These are phyloP conservation scores for Sylvia atricapilla DNA, from an alignment of 2,113 vertebrate genomes.

Conservation along the genomic window DNA sequence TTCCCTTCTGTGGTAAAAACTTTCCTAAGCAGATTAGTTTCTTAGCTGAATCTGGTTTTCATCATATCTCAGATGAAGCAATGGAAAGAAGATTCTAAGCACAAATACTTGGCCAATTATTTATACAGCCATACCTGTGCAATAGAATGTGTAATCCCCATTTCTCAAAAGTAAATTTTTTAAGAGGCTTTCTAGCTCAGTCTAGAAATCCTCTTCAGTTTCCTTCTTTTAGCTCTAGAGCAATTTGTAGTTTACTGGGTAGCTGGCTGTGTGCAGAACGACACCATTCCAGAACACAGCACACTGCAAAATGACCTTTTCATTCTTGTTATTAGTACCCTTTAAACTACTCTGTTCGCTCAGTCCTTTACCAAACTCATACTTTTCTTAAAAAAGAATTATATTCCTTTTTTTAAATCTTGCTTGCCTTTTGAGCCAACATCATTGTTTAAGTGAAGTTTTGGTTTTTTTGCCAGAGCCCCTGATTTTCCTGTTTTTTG, in stretches of 20 bases:
- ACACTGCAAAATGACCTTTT: neutral
- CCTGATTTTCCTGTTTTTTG: neutral
- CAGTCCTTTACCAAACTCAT: neutral
- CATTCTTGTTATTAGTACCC: neutral
- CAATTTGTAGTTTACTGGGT: neutral
- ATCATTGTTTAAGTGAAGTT: rapidly evolving
- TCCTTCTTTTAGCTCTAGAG: neutral
- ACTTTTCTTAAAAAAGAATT: neutral
- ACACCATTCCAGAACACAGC: rapidly evolving
- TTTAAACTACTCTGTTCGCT: neutral
- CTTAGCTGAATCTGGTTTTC: neutral
- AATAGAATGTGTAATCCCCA: neutral
- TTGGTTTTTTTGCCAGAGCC: neutral
- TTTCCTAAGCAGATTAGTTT: neutral
- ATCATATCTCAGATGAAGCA: neutral
- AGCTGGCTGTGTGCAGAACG: neutral
- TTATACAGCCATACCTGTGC: neutral
- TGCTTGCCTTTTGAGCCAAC: neutral
- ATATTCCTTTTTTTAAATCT: neutral
- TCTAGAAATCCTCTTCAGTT: neutral
- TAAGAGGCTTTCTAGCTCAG: neutral
- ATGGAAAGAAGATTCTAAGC: neutral
- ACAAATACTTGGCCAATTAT: neutral
- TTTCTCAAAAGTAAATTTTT: neutral
- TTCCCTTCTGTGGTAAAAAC: neutral